phyloP scores from a whole-genome alignment of 2,888 invertebrate genomes.

The Dermolepida albohirtum region DNA sequence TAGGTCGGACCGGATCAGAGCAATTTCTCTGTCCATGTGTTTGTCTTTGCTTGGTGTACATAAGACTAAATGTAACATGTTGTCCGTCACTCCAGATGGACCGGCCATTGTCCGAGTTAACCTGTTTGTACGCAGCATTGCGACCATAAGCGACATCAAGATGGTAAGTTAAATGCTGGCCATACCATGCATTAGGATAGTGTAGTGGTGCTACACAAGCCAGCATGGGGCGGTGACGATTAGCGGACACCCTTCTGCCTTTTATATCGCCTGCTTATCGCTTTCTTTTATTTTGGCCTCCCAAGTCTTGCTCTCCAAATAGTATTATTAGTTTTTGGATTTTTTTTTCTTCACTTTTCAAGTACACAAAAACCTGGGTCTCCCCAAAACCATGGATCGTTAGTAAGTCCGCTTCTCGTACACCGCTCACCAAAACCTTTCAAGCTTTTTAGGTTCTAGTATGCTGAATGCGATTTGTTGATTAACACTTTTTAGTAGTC shows the following conservation, averaged over 20 bases:
- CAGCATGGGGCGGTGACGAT: slow-evolving; percentile 60
- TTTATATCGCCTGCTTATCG: neutral
- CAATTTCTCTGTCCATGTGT: slow-evolving; percentile 34
- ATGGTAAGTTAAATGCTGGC: slow-evolving; percentile 85
- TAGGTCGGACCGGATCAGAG: slow-evolving; percentile 34
- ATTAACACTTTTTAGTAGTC: slow-evolving; percentile 42
- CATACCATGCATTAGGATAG: slow-evolving; percentile 61
- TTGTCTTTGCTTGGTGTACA: slow-evolving; percentile 53
- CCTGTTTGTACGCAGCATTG: slow-evolving; percentile 97
- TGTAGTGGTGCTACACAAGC: slow-evolving; percentile 62
- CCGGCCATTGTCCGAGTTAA: slow-evolving; percentile 97
- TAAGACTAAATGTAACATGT: slow-evolving; percentile 61
- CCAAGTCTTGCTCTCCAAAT: too few species aligned
- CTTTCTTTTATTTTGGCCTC: too few species aligned
- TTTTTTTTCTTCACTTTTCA: neutral
- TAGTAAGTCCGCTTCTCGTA: slow-evolving; percentile 32
- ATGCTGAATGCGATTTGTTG: slow-evolving; percentile 60
- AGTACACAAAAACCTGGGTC: too few species aligned
- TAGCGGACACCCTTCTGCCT: slow-evolving; percentile 40
- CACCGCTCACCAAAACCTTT: slow-evolving; percentile 54
- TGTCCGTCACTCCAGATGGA: slow-evolving; percentile 79
- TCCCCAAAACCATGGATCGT: neutral
- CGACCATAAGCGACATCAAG: slow-evolving; percentile 98
- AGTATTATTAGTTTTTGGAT: neutral
- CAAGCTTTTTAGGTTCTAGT: slow-evolving; percentile 62